These are phyloP conservation scores for Syrista parreyssii DNA, from an alignment of 2,888 invertebrate genomes.

Conservation along the genomic window DNA sequence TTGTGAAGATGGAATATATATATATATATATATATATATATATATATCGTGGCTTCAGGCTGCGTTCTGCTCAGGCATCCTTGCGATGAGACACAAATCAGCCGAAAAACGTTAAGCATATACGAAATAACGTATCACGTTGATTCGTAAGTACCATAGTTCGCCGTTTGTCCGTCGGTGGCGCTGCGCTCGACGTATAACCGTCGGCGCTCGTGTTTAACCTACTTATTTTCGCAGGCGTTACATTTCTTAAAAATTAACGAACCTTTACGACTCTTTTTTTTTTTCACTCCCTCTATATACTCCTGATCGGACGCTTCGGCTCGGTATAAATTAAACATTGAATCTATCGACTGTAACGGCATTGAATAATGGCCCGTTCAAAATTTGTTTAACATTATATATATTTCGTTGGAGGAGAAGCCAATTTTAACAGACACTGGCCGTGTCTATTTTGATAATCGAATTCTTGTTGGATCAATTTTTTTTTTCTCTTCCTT, in stretches of 20 bases:
- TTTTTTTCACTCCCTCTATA: neutral
- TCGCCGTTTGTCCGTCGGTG: neutral
- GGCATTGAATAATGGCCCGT: neutral
- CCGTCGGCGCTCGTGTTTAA: neutral
- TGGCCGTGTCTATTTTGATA: neutral
- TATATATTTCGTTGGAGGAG: neutral
- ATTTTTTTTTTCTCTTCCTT: neutral
- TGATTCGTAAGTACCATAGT: neutral
- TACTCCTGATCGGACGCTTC: neutral
- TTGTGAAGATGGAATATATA: neutral
- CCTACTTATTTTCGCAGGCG: conserved; percentile 2
- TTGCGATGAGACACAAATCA: neutral
- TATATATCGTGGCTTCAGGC: conserved; percentile 27
- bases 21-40: neutral
- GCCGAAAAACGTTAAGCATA: conserved; percentile 1
- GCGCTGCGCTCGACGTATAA: neutral
- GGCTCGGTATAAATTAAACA: neutral
- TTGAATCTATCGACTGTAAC: neutral
- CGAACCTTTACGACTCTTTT: neutral
- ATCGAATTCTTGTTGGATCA: neutral
- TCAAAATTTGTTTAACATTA: neutral
- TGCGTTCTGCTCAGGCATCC: conserved; percentile 26
- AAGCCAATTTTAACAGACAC: neutral
- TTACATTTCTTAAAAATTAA: neutral
- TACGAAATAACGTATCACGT: neutral